phyloP scores from a whole-genome alignment of 2,797 vertebrate species.

The Cheirogaleus major region DNA sequence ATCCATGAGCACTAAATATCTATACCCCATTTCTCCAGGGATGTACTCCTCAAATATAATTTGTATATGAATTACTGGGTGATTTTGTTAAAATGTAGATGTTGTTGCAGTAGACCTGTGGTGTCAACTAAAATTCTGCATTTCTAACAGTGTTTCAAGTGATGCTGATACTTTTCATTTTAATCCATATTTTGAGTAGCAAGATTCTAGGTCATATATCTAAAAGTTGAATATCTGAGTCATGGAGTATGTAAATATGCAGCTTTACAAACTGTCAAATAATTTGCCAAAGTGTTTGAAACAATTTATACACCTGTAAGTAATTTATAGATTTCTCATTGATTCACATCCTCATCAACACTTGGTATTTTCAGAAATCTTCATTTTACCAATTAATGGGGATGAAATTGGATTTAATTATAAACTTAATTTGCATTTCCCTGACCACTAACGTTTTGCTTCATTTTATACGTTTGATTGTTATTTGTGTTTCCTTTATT shows the following conservation, averaged over 20 bases:
- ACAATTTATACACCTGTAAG: not conserved
- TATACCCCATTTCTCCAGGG: not conserved
- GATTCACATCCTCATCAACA: not conserved
- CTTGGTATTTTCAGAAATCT: not conserved
- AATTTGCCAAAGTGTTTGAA: not conserved
- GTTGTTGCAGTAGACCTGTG: not conserved
- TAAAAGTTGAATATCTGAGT: not conserved
- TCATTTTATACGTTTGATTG: not conserved
- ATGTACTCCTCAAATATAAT: not conserved
- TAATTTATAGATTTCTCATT: not conserved
- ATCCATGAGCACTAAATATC: not conserved
- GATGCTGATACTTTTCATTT: not conserved
- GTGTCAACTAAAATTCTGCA: not conserved
- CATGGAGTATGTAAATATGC: not conserved
- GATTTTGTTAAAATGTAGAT: not conserved
- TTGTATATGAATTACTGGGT: not conserved
- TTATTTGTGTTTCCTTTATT: not conserved
- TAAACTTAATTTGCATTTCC: not conserved
- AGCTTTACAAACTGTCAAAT: not conserved
- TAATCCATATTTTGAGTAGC: not conserved
- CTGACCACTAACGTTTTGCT: not conserved
- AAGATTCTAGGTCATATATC: not conserved
- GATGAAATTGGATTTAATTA: not conserved
- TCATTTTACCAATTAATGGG: not conserved
- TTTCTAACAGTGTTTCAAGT: not conserved